Conservation (phyloP, 1,140 invertebrate genomes). For the Drosophila kohkoa region DNA sequence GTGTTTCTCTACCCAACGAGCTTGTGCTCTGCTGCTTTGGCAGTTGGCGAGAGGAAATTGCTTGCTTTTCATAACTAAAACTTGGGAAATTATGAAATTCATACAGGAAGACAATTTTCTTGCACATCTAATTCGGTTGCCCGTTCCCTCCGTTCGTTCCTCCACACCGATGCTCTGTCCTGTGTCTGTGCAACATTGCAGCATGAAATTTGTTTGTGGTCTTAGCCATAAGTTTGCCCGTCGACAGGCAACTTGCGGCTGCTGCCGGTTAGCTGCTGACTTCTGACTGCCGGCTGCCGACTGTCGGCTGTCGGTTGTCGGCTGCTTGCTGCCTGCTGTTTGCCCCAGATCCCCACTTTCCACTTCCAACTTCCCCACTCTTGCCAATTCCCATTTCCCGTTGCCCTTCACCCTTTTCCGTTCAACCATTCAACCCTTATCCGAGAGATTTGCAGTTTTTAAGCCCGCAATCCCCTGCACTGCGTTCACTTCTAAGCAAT, state of each 20-base stretch:
- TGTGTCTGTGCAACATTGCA: conserved; percentile 53
- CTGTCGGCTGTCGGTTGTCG: conserved; percentile 11
- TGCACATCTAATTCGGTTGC: conserved; percentile 77
- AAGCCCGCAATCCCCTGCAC: conserved; percentile 41
- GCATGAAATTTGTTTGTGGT: conserved; percentile 81
- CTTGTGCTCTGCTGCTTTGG: background rate
- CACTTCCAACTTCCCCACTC: too few species aligned
- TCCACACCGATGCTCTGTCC: background rate
- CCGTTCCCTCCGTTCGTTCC: background rate
- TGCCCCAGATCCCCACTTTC: conserved; percentile 5
- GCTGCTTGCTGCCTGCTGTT: conserved; percentile 16
- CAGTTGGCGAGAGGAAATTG: conserved; percentile 68
- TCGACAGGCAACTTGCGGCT: conserved; percentile 76
- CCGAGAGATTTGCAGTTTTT: conserved; percentile 67
- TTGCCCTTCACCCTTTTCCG: background rate
- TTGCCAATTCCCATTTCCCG: background rate
- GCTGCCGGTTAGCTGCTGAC: conserved; percentile 50
- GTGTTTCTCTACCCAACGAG: background rate
- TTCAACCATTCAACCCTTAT: conserved; percentile 22
- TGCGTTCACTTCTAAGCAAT: conserved; percentile 50
- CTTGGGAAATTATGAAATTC: conserved; percentile 84
- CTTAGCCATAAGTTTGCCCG: conserved; percentile 82
- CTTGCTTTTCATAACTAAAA: conserved; percentile 82
- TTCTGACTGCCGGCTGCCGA: conserved; percentile 26
- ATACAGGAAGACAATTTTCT: conserved; percentile 84